Base-by-base conservation (phyloP, 2,888 invertebrate species). In the Agrilus biguttatus region DNA sequence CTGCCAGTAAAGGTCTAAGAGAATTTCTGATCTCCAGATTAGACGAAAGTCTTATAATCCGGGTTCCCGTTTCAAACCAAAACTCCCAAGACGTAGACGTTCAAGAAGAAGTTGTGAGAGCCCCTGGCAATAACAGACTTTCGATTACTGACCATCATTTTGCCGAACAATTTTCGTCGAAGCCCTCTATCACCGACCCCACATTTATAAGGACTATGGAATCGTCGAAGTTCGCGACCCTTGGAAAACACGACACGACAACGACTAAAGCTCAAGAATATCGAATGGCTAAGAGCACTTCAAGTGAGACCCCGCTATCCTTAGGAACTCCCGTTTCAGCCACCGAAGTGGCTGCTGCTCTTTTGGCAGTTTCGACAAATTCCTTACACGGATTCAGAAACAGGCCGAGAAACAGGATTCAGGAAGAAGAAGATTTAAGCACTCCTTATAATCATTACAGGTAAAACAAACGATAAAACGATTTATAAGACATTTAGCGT, bases 391-490 rank as follows among this genome's bases (percentile, higher is more conserved):
- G 66, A 33, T 63, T 63, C 42, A 48, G 63, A 32, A 42, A 49
- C 45, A 52, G 68, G 40, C 63, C 67, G 46, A 53, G 63, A 35
- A 57, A 60, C 43, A 59, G 61, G 39, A 51, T 61, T 54, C 59
- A 63, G 17, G 70, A 73, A 40, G 72, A 73, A 51, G 72, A 71
- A 53, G 83, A 83, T 55, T 69, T 81, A 38, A 81, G 82, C 59
- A 78, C 78, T 0, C 80, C 83, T 3, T 85, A 83, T 61, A 78
- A 80, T 57, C 80, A 83, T 51, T 84, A 83, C 64, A 28, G 28
- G 28, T 28, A 28, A 28, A 28, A 28, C 4, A 2, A 21, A 6
- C 7, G 21, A 21, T 5, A 21, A 6, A 7, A 21, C 6, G n/a
- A 5, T 21, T 21, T 5, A 21, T 6, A 5, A 21, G 3, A 21